Conservation (phyloP, 2,888 invertebrate species). For the Tipula confusa region DNA sequence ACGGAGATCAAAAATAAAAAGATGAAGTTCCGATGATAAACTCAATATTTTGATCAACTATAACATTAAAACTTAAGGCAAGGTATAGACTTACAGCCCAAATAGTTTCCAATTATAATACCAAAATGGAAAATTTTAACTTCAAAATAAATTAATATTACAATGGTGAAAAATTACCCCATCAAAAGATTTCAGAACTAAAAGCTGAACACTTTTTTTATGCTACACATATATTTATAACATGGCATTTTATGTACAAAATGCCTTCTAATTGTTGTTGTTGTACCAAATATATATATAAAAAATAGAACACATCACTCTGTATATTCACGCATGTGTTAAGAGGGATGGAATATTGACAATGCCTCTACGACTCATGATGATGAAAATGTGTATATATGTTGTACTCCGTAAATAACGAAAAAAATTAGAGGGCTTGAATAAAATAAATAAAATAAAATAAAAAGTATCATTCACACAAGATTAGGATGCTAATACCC, state of each 20-base stretch:
- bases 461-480: conserved; percentile 37
- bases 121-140: background rate
- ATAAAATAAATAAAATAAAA: conserved; percentile 27
- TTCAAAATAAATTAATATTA: background rate
- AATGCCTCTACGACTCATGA: background rate
- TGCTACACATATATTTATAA: background rate
- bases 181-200: background rate
- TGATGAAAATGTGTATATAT: background rate
- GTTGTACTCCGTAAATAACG: background rate
- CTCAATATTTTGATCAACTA: no score
- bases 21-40: no score
- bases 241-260: background rate
- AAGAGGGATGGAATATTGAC: background rate
- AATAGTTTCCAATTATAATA: background rate
- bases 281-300: background rate
- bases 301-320: background rate
- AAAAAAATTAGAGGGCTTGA: conserved; percentile 8
- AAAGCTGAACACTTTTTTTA: background rate
- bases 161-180: conserved; percentile 29
- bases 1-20: no score
- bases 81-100: no score
- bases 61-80: no score
- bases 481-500: conserved; percentile 37
- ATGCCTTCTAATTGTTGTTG: background rate
- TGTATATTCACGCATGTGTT: conserved; percentile 3